phyloP scores from a whole-genome alignment of 2,113 vertebrate species.

The Myocastor coypus region DNA sequence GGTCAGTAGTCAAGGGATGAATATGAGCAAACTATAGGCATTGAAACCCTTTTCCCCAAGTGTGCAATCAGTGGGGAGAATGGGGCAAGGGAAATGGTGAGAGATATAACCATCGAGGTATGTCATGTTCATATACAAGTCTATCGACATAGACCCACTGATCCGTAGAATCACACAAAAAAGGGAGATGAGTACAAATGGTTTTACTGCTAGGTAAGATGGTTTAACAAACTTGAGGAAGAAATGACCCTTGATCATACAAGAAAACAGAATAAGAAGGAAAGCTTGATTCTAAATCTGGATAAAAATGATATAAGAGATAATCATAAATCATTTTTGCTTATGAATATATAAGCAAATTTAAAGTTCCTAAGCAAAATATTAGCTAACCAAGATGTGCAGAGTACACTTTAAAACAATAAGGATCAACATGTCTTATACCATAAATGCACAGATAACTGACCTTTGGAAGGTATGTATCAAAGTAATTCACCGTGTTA shows the following conservation, averaged over 20 bases:
- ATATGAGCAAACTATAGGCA: not conserved
- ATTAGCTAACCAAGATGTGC: conserved; percentile 26
- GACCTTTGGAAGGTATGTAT: conserved; percentile 9
- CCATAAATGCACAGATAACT: conserved; percentile 2
- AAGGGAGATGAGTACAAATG: not conserved
- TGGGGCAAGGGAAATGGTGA: not conserved
- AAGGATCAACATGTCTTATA: not conserved
- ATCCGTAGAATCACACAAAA: not conserved
- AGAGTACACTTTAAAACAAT: conserved; percentile 3
- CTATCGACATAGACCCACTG: not conserved
- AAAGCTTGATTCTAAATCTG: conserved; percentile 17
- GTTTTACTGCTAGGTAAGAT: not conserved
- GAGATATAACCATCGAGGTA: not conserved
- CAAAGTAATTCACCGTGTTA: conserved; percentile 48
- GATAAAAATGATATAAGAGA: not conserved
- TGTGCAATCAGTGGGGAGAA: not conserved
- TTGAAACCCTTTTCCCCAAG: not conserved
- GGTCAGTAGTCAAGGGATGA: not conserved
- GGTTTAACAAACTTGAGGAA: not conserved
- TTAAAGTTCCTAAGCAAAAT: not conserved
- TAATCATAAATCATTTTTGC: not conserved
- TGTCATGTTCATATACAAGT: not conserved
- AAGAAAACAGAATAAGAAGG: not conserved
- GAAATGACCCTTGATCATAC: not conserved
- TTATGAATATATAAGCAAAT: not conserved